Percentiles rank a stretch among this genome's conserved stretches.
These are phyloP conservation scores for Microhierax caerulescens DNA, from an alignment of 2,797 vertebrate genomes.

Conservation along the genomic window DNA sequence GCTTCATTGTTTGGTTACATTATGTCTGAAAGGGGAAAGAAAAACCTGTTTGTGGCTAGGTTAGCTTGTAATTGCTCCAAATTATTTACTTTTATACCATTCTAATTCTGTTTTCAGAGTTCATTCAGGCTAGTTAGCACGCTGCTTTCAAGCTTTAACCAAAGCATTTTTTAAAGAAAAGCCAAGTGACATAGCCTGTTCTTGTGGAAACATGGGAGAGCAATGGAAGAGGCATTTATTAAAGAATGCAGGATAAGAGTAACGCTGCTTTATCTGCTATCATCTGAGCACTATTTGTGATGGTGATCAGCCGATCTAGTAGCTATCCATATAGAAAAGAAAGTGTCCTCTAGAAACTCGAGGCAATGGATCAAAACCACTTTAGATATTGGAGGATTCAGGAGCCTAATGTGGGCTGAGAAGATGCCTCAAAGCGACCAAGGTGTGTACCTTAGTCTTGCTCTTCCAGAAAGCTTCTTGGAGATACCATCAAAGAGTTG, in stretches of 20 bases:
- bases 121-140: constrained; percentile 23
- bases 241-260: not conserved
- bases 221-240: not conserved
- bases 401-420: not conserved
- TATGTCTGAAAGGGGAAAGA: constrained; percentile 43
- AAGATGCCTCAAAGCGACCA: not conserved
- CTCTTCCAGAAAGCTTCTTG: not conserved
- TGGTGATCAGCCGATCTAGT: not conserved
- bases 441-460: not conserved
- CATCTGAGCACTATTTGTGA: not conserved
- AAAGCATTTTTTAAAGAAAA: not conserved
- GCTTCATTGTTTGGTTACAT: constrained; percentile 55
- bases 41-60: constrained; percentile 32
- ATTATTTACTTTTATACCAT: constrained; percentile 55
- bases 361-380: not conserved
- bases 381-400: not conserved
- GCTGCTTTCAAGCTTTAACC: constrained; percentile 52
- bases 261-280: not conserved
- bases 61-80: constrained; percentile 54
- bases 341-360: not conserved
- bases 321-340: not conserved
- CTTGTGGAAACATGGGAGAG: constrained; percentile 28
- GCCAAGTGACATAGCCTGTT: constrained; percentile 14
- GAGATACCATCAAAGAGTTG: not conserved
- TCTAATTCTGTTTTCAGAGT: constrained; percentile 62